Percentiles rank a stretch among this genome's conserved stretches.
These are phyloP conservation scores for Harpegnathos saltator DNA, from an alignment of 1,140 invertebrate genomes.

Conservation along the genomic window DNA sequence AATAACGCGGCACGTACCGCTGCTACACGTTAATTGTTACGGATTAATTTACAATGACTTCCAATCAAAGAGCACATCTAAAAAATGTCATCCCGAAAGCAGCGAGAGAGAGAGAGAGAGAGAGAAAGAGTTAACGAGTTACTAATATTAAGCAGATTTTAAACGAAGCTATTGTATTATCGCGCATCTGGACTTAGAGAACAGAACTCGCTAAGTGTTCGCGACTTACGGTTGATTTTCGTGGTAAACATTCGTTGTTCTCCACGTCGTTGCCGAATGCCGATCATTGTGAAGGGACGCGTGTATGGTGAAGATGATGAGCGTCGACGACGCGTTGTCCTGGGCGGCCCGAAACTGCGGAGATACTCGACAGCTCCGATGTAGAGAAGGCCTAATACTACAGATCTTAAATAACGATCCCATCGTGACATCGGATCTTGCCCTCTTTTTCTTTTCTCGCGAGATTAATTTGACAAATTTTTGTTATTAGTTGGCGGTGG, in stretches of 20 bases:
- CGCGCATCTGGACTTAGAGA: conserved; percentile 3
- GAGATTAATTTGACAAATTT: not conserved
- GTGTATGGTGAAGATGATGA: too few species aligned
- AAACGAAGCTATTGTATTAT: conserved; percentile 20
- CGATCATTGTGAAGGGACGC: too few species aligned
- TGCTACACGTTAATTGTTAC: conserved; percentile 31
- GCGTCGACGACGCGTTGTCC: too few species aligned
- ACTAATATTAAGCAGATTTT: conserved; percentile 4
- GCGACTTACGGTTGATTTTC: too few species aligned
- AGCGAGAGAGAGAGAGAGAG: too few species aligned
- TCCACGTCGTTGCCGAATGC: too few species aligned
- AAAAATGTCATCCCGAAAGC: conserved; percentile 1
- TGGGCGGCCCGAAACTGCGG: too few species aligned
- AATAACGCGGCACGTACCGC: conserved; percentile 20
- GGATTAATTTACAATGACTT: conserved; percentile 27
- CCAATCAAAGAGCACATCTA: conserved; percentile 31
- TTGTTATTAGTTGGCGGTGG: not conserved
- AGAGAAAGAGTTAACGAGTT: conserved; percentile 4
- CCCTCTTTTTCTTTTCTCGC: not conserved
- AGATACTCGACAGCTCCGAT: too few species aligned
- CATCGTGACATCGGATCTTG: not conserved
- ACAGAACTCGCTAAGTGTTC: too few species aligned
- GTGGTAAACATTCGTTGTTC: too few species aligned
- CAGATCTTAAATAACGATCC: conserved; percentile 16
- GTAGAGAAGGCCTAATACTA: conserved; percentile 49